Evolutionary conservation across 2,113 vertebrate species (phyloP).

Genomic region (Odontophorus gujanensis): DNA sequence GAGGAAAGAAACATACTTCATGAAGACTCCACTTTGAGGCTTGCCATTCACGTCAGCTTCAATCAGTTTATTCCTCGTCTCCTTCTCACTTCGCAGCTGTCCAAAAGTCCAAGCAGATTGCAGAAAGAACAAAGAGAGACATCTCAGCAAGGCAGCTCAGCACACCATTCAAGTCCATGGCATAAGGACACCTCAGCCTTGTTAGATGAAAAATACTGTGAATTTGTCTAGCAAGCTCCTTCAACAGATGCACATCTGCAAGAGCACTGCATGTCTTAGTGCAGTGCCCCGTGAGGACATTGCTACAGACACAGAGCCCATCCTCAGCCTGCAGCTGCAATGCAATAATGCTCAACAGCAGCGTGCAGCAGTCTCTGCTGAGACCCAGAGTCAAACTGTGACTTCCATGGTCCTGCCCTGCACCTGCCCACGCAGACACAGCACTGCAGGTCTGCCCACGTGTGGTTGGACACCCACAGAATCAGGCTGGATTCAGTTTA

Average conservation of each 20-base stretch:
- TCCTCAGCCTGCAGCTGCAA: background rate
- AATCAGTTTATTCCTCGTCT: slow-evolving; percentile 80
- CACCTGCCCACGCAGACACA: background rate
- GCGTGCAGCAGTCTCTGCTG: background rate
- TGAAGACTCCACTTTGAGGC: slow-evolving; percentile 73
- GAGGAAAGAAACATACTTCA: slow-evolving; percentile 69
- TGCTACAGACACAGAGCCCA: background rate
- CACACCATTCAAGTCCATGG: background rate
- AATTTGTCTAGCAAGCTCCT: background rate
- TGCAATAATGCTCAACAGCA: background rate
- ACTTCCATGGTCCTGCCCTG: background rate
- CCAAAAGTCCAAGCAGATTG: background rate
- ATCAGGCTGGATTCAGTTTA: background rate
- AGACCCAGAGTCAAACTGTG: background rate
- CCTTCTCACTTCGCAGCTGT: slow-evolving; percentile 80
- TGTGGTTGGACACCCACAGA: background rate
- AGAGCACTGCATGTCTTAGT: background rate
- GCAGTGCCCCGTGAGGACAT: background rate
- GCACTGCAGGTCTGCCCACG: background rate
- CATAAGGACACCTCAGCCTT: background rate
- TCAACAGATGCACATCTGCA: background rate
- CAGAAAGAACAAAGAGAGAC: background rate
- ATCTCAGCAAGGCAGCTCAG: background rate
- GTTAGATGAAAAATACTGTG: background rate
- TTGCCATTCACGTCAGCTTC: slow-evolving; percentile 80